A percentile compares a stretch with the other conserved stretches of the same genome.
phyloP scores from a whole-genome alignment of 2,888 invertebrate genomes.

The Callyntrura guangdongensis region DNA sequence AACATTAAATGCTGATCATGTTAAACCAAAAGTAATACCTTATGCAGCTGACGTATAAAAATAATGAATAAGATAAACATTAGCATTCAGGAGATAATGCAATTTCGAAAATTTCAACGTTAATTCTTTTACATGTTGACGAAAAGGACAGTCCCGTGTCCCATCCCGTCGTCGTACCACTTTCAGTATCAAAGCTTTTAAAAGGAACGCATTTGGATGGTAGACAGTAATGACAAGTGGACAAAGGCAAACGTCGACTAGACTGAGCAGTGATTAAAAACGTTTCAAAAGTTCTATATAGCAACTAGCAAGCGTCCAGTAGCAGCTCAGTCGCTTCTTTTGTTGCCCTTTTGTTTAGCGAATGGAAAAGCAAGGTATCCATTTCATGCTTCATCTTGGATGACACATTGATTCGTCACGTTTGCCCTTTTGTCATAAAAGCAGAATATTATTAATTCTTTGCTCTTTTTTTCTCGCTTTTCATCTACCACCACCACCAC shows the following conservation, averaged over 20 bases:
- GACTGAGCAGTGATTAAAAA: slow-evolving; percentile 6
- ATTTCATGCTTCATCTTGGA: slow-evolving; percentile 66
- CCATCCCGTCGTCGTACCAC: not conserved
- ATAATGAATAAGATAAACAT: slow-evolving; percentile 28
- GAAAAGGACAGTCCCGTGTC: slow-evolving; percentile 27
- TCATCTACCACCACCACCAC: slow-evolving; percentile 2
- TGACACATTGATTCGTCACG: slow-evolving; percentile 78
- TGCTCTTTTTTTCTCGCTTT: slow-evolving; percentile 48
- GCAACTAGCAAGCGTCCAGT: not conserved
- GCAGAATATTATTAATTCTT: slow-evolving; percentile 57
- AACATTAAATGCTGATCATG: slow-evolving; percentile 44
- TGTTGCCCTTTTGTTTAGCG: not conserved
- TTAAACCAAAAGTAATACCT: too few relatives aligned
- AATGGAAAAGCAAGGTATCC: slow-evolving; percentile 52
- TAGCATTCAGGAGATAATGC: slow-evolving; percentile 21
- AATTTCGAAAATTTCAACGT: slow-evolving; percentile 36
- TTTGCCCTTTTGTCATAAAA: slow-evolving; percentile 61
- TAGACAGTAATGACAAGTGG: slow-evolving; percentile 27
- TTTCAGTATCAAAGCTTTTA: not conserved
- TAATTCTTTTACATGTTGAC: not conserved
- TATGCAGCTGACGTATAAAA: slow-evolving; percentile 25
- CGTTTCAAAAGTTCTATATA: not conserved
- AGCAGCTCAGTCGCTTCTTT: slow-evolving; percentile 1
- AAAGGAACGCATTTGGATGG: not conserved
- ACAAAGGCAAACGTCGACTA: slow-evolving; percentile 15